Percentiles rank a stretch among this genome's conserved stretches.
These are phyloP conservation scores for Yponomeuta evonymella DNA, from an alignment of 2,888 invertebrate genomes.

Conservation along the genomic window DNA sequence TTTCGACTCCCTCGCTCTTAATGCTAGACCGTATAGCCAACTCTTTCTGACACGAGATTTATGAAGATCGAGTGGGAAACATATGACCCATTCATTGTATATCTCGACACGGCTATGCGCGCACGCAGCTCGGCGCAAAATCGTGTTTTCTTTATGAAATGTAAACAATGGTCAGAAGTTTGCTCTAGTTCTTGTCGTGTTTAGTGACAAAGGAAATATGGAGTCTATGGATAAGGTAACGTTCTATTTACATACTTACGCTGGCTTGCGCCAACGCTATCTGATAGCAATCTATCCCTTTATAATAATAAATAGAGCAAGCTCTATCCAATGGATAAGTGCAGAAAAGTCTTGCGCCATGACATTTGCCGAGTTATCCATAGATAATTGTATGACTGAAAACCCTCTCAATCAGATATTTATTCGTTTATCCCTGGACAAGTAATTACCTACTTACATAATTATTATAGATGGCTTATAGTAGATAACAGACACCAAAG, in stretches of 20 bases:
- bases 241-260: neutral
- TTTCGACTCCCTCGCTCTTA: conserved; percentile 36
- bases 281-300: too few relatives aligned
- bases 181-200: neutral
- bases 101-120: neutral
- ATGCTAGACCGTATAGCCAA: neutral
- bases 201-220: neutral
- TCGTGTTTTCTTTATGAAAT: neutral
- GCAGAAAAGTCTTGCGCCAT: too few relatives aligned
- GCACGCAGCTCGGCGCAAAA: neutral
- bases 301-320: too few relatives aligned
- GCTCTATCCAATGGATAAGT: too few relatives aligned
- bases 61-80: neutral
- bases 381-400: too few relatives aligned
- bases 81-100: neutral
- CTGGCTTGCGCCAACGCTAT: too few relatives aligned
- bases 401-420: too few relatives aligned
- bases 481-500: too few relatives aligned
- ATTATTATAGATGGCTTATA: too few relatives aligned
- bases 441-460: too few relatives aligned
- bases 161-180: neutral
- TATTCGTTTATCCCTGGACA: too few relatives aligned
- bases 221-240: neutral
- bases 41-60: neutral
- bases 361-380: too few relatives aligned